These are phyloP conservation scores for Callopanchax toddi DNA, from an alignment of 2,113 vertebrate genomes.

Conservation along the genomic window DNA sequence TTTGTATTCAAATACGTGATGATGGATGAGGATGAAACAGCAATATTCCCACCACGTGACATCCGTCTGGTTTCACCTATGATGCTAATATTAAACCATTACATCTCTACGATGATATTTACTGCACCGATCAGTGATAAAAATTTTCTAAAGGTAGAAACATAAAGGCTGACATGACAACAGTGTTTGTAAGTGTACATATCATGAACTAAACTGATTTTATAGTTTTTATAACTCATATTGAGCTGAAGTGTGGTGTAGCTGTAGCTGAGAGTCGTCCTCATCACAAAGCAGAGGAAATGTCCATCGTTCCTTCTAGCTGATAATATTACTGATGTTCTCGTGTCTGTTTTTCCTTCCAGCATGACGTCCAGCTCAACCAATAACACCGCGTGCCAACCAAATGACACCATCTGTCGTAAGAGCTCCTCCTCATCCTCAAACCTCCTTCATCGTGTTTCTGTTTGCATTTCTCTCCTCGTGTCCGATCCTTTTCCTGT, in stretches of 20 bases:
- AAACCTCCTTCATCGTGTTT: neutral
- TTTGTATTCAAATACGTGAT: neutral
- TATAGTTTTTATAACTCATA: too few species aligned
- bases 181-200: too few species aligned
- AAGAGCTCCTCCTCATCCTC: constrained; percentile 33
- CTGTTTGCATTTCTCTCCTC: too few species aligned
- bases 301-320: neutral
- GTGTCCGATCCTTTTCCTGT: too few species aligned
- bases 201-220: too few species aligned
- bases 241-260: too few species aligned
- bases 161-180: too few species aligned
- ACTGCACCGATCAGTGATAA: too few species aligned
- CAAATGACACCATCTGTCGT: constrained; percentile 60
- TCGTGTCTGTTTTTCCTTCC: constrained; percentile 28
- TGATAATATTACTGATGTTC: constrained; percentile 11
- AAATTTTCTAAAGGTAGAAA: neutral
- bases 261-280: too few species aligned
- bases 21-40: constrained; percentile 11
- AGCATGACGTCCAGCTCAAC: constrained; percentile 67
- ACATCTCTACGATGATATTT: rapidly evolving
- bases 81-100: neutral
- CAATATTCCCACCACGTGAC: neutral
- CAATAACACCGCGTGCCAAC: constrained; percentile 20
- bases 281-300: too few species aligned
- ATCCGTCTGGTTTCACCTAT: rapidly evolving